phyloP scores from a whole-genome alignment of 2,113 vertebrate genomes.

The Buteo buteo region DNA sequence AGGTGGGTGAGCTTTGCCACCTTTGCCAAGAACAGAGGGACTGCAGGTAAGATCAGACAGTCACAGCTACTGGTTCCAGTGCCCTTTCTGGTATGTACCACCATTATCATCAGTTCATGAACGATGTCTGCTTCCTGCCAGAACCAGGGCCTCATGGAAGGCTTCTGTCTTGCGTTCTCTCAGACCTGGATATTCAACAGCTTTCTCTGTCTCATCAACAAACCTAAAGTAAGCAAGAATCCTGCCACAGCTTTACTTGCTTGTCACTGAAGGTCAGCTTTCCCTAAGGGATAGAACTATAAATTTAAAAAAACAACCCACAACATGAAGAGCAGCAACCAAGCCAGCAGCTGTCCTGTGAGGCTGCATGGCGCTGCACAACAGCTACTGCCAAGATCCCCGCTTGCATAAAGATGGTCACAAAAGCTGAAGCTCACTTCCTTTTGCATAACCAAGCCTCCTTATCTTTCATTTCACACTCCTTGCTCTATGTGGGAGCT shows the following conservation, averaged over 20 bases:
- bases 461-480: conserved; percentile 37
- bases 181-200: not conserved
- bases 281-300: not conserved
- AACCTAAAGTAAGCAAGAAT: not conserved
- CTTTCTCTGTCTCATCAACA: not conserved
- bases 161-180: not conserved
- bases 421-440: not conserved
- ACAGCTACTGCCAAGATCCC: not conserved
- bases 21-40: not conserved
- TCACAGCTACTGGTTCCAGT: not conserved
- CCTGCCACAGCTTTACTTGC: not conserved
- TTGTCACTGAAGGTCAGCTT: not conserved
- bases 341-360: not conserved
- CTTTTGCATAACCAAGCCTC: not conserved
- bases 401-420: not conserved
- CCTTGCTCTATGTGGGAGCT: not conserved
- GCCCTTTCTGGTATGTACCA: not conserved
- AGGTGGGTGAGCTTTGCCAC: not conserved
- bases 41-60: not conserved
- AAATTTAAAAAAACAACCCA: not conserved
- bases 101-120: not conserved
- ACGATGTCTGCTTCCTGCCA: not conserved
- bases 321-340: not conserved
- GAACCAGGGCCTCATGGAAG: not conserved
- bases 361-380: not conserved